These are phyloP conservation scores for Calephelis perditalis DNA, from an alignment of 2,888 invertebrate genomes.

Conservation along the genomic window DNA sequence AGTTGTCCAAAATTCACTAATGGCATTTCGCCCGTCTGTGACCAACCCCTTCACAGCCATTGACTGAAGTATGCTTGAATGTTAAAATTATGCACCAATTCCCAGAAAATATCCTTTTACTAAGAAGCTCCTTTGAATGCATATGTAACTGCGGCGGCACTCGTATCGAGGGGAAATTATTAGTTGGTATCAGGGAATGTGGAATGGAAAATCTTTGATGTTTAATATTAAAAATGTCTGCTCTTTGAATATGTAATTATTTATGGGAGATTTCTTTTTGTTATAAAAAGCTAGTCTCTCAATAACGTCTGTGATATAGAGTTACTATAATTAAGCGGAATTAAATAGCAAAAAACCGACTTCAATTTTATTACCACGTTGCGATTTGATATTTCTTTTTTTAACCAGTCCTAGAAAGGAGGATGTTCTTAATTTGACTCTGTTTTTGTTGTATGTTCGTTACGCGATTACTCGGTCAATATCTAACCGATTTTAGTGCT, in stretches of 20 bases:
- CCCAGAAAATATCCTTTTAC: conserved; percentile 44
- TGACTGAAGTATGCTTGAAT: conserved; percentile 46
- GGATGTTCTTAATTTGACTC: too few relatives aligned
- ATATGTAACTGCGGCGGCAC: conserved; percentile 24
- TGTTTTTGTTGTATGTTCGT: too few relatives aligned
- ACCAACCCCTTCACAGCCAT: conserved; percentile 52
- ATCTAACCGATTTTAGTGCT: too few relatives aligned
- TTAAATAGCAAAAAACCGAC: too few relatives aligned
- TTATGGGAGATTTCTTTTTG: too few relatives aligned
- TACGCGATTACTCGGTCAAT: too few relatives aligned
- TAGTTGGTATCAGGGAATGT: conserved; percentile 4
- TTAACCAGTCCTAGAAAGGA: too few relatives aligned
- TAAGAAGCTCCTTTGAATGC: conserved; percentile 38
- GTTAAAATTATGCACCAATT: conserved; percentile 59
- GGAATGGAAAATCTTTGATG: conserved; percentile 7
- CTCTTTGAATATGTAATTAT: background rate
- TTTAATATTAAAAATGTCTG: background rate
- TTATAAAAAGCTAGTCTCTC: too few relatives aligned
- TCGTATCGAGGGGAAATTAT: conserved; percentile 8
- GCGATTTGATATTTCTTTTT: too few relatives aligned
- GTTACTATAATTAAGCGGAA: too few relatives aligned
- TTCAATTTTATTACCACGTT: too few relatives aligned
- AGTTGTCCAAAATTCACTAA: conserved; percentile 64
- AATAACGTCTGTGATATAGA: too few relatives aligned
- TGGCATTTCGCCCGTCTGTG: conserved; percentile 63